Evolutionary conservation across 2,888 invertebrate genomes (phyloP), one percentile per base, ranked within the genome.

Genomic region (Lathronympha strigana): DNA sequence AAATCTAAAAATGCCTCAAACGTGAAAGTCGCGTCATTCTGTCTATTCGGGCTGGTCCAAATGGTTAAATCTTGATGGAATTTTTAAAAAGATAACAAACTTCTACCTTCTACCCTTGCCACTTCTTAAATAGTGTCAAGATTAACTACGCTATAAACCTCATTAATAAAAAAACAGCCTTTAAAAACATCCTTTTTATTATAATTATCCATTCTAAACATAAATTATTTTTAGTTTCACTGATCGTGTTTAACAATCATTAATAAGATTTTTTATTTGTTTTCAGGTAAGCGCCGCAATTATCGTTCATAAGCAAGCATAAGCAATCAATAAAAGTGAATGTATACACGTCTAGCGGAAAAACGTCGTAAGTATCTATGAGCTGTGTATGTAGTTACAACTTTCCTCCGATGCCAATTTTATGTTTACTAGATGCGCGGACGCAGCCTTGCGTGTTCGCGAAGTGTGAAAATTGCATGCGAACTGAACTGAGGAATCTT

Each of bases 271-370:
- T 58, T 8, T 60, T n/a, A n/a, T 51, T 60, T 33, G 31, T 21
- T 60, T 64, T 36, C 64, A 64, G 64, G 64, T 64, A 64, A 64
- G 64, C 50, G 23, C 38, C 50, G 8, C 45, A 43, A 51, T 51
- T 51, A 36, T 15, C 19, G 43, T 21, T 45, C 21, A 43, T 61
- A 53, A 61, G 61, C 40, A 61, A 38, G 25, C 50, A 13, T 51
- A 61, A 38, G 25, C 50, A 13, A 8, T n/a, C 6, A 19, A 21
- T 57, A 57, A 61, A 21, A 61, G 40, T 50, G 60, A 60, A 51
- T 28, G 50, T 4, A 21, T 15, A 5, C 21, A 3, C 36, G 4
- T 13, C 33, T 8, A 5, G n/a, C 13, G 17, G 28, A 28, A 28
- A n/a, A 55, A 55, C 17, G 55, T 17, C 11, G 8, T 17, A 55